These are phyloP conservation scores for Sinohyriopsis cumingii DNA, from an alignment of 2,888 invertebrate genomes.

Conservation along the genomic window DNA sequence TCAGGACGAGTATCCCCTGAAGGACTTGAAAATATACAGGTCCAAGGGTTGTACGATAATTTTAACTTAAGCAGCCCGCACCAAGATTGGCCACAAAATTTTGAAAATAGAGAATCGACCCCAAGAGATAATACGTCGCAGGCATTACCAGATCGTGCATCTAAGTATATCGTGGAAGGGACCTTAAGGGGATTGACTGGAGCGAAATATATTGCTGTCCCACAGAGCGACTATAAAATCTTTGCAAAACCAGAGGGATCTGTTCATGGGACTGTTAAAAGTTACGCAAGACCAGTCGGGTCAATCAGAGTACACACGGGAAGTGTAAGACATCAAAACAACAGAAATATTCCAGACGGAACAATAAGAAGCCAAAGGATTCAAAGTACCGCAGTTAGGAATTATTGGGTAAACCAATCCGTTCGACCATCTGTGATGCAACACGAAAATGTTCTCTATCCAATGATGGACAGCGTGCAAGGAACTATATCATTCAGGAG, in stretches of 20 bases:
- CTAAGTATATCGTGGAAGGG: conserved; percentile 28
- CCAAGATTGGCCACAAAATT: too few species aligned
- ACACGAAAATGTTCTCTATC: conserved; percentile 15
- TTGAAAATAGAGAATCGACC: too few species aligned
- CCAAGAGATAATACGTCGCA: neutral
- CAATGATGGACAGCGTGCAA: conserved; percentile 14
- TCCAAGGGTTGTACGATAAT: too few species aligned
- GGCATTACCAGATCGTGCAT: conserved; percentile 19
- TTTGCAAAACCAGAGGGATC: neutral
- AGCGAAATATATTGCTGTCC: conserved; percentile 45
- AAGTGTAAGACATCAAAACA: neutral
- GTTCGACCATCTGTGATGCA: conserved; percentile 1
- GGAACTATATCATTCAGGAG: conserved; percentile 35
- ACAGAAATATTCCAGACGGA: conserved; percentile 7
- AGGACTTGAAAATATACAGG: too few species aligned
- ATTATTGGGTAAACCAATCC: conserved; percentile 27
- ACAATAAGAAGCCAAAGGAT: conserved; percentile 26
- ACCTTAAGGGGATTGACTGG: conserved; percentile 27
- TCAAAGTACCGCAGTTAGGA: conserved; percentile 29
- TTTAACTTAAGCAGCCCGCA: too few species aligned
- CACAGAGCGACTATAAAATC: conserved; percentile 19
- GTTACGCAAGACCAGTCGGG: conserved; percentile 5
- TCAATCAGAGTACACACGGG: neutral
- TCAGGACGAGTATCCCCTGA: too few species aligned
- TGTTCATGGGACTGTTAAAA: conserved; percentile 7